Conservation (phyloP, 2,797 vertebrate species). For the Momotus momota region DNA sequence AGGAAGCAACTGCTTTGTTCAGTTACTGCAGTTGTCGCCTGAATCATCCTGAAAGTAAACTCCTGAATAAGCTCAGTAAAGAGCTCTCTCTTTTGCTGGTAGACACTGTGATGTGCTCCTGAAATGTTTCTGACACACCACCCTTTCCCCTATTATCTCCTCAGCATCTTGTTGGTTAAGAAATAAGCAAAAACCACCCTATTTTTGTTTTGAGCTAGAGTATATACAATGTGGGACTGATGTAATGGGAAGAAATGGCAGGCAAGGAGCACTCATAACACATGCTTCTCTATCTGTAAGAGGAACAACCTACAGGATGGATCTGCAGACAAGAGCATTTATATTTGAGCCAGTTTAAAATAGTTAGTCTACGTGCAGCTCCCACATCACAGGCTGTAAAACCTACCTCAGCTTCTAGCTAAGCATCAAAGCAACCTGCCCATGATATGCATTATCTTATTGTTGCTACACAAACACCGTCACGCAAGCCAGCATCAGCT, state of each 20-base stretch:
- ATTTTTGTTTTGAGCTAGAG: background rate
- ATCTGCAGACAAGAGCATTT: background rate
- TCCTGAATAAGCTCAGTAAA: background rate
- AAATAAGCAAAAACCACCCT: background rate
- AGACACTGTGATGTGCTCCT: background rate
- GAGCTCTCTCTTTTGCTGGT: background rate
- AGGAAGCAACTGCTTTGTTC: conserved; percentile 33
- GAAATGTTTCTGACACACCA: background rate
- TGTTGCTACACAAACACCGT: background rate
- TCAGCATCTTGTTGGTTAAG: background rate
- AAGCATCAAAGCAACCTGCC: background rate
- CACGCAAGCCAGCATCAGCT: background rate
- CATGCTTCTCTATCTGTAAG: background rate
- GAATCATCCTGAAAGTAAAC: conserved; percentile 27
- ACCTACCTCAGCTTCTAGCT: background rate
- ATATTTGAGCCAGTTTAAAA: background rate
- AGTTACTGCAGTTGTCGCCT: background rate
- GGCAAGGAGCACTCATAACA: background rate
- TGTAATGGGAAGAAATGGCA: background rate
- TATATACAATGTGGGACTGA: background rate
- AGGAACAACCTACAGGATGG: background rate
- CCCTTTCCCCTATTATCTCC: background rate
- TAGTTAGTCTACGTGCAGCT: background rate
- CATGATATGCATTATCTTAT: background rate
- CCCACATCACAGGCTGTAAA: background rate